Percentiles rank a stretch among this genome's conserved stretches.
These are phyloP conservation scores for Cyprinodon tularosa DNA, from an alignment of 2,113 vertebrate species.

Conservation along the genomic window DNA sequence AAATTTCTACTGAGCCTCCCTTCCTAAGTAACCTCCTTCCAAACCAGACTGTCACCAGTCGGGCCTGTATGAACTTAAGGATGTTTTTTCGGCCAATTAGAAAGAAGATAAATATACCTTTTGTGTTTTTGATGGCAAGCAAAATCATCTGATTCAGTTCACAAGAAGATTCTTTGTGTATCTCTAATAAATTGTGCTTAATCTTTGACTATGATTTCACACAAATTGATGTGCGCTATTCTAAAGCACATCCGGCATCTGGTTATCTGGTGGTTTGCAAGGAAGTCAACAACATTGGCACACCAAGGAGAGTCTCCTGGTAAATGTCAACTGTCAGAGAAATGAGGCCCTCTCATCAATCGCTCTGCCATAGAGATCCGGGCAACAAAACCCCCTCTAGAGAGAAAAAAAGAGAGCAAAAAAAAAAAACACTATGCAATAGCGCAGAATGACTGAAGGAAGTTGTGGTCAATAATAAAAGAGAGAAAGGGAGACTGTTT, in stretches of 20 bases:
- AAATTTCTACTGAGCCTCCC: too few species aligned
- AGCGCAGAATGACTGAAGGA: slow-evolving; percentile 44
- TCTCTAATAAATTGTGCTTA: not conserved
- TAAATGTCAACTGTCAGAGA: slow-evolving; percentile 87
- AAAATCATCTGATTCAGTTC: not conserved
- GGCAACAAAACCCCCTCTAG: slow-evolving; percentile 56
- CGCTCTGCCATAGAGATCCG: slow-evolving; percentile 67
- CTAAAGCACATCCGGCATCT: slow-evolving; percentile 54
- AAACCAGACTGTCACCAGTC: not conserved
- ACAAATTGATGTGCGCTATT: slow-evolving; percentile 23
- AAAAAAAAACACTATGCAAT: slow-evolving; percentile 28
- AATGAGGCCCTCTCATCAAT: slow-evolving; percentile 79
- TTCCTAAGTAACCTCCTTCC: too few species aligned
- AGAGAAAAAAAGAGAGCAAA: slow-evolving; percentile 39
- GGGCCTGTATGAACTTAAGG: too few species aligned
- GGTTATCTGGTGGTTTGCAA: slow-evolving; percentile 79
- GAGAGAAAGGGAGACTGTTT: slow-evolving; percentile 26
- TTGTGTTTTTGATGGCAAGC: not conserved
- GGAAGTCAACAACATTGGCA: slow-evolving; percentile 81
- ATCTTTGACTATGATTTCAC: slow-evolving; percentile 4
- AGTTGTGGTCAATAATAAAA: slow-evolving; percentile 54
- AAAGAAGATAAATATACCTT: too few species aligned
- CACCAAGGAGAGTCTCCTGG: slow-evolving; percentile 85
- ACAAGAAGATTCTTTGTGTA: not conserved
- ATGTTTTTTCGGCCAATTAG: too few species aligned